These are phyloP conservation scores for Cistogaster globosa DNA, from an alignment of 2,888 invertebrate genomes.

Conservation along the genomic window DNA sequence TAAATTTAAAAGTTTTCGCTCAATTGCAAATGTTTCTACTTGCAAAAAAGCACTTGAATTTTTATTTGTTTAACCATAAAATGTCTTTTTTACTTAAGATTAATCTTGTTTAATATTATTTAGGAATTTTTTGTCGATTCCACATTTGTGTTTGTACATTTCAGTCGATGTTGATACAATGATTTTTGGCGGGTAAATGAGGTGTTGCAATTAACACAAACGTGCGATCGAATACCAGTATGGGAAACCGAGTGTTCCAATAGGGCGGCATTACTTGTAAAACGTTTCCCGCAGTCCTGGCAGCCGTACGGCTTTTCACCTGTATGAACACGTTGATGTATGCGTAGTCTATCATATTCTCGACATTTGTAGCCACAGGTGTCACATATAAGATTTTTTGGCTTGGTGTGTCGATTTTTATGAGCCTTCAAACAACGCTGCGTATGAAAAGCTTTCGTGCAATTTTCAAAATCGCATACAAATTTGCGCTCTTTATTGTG, in stretches of 20 bases:
- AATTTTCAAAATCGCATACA: slow-evolving; percentile 76
- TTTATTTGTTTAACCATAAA: neutral
- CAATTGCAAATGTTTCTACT: too few species aligned
- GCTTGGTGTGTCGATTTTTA: slow-evolving; percentile 75
- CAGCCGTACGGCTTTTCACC: slow-evolving; percentile 78
- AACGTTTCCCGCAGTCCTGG: slow-evolving; percentile 70
- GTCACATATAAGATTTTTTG: slow-evolving; percentile 74
- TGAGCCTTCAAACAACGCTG: slow-evolving; percentile 76
- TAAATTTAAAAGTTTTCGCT: too few species aligned
- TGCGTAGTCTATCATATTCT: slow-evolving; percentile 77
- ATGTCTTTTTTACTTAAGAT: neutral
- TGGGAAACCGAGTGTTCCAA: slow-evolving; percentile 73
- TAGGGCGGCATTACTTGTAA: slow-evolving; percentile 71
- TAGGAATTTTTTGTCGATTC: slow-evolving; percentile 10
- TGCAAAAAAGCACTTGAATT: neutral
- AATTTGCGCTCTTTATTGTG: slow-evolving; percentile 76
- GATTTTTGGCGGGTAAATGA: slow-evolving; percentile 76
- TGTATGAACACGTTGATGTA: slow-evolving; percentile 78
- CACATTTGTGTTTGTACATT: slow-evolving; percentile 19
- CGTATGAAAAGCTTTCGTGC: slow-evolving; percentile 77
- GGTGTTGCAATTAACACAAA: slow-evolving; percentile 75
- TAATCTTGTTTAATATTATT: neutral
- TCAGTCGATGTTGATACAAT: slow-evolving; percentile 75
- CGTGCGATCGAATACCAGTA: slow-evolving; percentile 72
- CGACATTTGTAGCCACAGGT: slow-evolving; percentile 70